phyloP scores from a whole-genome alignment of 2,113 vertebrate species.

The Centropristis striata region DNA sequence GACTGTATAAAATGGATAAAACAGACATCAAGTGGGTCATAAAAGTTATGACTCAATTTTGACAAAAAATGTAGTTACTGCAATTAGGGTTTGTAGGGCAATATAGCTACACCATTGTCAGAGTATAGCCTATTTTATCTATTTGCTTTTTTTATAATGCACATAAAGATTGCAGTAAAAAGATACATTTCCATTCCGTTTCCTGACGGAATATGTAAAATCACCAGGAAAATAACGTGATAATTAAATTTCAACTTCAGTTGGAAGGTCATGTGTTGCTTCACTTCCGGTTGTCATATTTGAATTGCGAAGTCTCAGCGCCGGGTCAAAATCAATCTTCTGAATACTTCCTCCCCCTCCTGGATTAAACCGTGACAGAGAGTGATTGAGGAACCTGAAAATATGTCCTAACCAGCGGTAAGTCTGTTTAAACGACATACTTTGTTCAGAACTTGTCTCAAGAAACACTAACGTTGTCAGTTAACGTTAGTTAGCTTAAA shows the following conservation, averaged over 20 bases:
- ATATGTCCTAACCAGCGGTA: neutral
- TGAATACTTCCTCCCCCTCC: neutral
- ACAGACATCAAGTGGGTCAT: no score
- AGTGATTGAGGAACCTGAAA: neutral
- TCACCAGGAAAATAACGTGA: no score
- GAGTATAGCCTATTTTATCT: neutral
- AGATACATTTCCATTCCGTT: neutral
- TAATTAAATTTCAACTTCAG: neutral
- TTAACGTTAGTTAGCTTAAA: neutral
- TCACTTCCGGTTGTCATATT: neutral
- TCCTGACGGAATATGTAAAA: neutral
- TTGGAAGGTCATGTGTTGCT: fast-evolving
- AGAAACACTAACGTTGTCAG: neutral
- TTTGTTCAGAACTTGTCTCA: neutral
- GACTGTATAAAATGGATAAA: no score
- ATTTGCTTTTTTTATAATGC: neutral
- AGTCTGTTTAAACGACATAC: neutral
- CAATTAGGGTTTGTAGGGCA: no score
- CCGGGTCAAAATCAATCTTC: no score
- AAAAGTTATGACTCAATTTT: no score
- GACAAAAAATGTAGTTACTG: no score
- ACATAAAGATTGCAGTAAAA: neutral
- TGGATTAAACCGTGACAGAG: neutral
- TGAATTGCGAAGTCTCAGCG: neutral
- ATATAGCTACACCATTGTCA: neutral